Conservation (phyloP, 2,888 invertebrate genomes). For the Meliscaeva auricollis region DNA sequence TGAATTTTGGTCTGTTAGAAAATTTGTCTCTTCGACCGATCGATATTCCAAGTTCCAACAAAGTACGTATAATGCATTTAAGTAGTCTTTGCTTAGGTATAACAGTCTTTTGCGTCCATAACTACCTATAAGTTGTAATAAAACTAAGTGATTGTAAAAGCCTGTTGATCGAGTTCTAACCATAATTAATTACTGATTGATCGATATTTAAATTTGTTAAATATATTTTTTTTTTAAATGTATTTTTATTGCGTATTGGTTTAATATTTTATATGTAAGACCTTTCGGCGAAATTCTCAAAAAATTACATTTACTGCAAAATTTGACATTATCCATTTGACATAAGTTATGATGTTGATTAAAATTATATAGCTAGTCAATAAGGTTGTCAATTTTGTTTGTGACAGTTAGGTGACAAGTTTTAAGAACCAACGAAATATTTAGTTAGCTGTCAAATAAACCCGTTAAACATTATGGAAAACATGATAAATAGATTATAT, state of each 20-base stretch:
- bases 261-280: background rate
- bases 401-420: background rate
- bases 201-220: conserved; percentile 45
- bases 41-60: no score
- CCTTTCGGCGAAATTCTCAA: background rate
- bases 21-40: conserved; percentile 37
- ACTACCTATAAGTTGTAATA: background rate
- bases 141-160: conserved; percentile 38
- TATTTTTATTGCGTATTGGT: background rate
- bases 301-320: background rate
- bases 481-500: background rate
- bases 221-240: background rate
- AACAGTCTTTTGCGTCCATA: conserved; percentile 23
- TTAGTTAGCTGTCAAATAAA: conserved; percentile 6
- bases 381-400: background rate
- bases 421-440: background rate
- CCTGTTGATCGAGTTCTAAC: conserved; percentile 42
- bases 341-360: background rate
- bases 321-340: conserved; percentile 7
- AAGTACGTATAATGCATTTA: background rate
- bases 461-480: background rate
- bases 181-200: conserved; percentile 39
- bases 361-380: background rate
- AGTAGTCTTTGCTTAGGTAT: background rate
- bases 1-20: conserved; percentile 14